Evolutionary conservation across 2,797 vertebrate genomes (phyloP), one percentile per base, ranked within the genome.

Genomic region (Hydrolagus colliei): DNA sequence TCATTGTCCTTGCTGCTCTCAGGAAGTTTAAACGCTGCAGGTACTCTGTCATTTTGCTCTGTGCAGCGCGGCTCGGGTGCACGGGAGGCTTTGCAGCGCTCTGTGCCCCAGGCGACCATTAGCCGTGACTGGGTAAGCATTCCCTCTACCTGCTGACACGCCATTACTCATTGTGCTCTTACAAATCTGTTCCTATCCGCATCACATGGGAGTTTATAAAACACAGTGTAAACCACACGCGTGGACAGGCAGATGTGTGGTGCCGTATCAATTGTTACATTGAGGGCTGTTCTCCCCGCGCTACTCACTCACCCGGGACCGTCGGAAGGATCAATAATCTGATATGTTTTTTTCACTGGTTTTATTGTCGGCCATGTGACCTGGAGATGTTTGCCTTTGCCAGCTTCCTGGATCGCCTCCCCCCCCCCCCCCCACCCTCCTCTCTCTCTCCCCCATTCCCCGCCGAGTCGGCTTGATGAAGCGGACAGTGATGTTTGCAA

Each of bases 81-180:
- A 14, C 22, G 79, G 79, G 79, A 84, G 79, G 65, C 65, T 84
- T 41, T 41, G 79, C 65, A 71, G 32, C 9, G 16, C 79, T 41
- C 32, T 35, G 63, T 71, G 79, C 63, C 79, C 63, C 79, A 84
- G 65, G 79, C 79, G 65, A 84, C 79, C 79, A 71, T 84, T 67
- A 71, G 65, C 79, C 79, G 18, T 71, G 65, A 84, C 79, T 84
- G 79, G 67, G 32, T 71, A 79, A 71, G 79, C 65, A 65, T 65
- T 67, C 79, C 65, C 79, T 84, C 79, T 84, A 84, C 79, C 79
- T 84, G 79, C 79, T 84, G 79, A 84, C 79, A 84, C 79, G 65
- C 79, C 79, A 84, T 84, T 84, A 84, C 79, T 84, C 79, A 84
- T 84, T 84, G 79, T 84, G 65, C 65, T 84, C 65, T 35, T 71